Percentiles rank a stretch among this genome's conserved stretches.
Evolutionary conservation across 92 coral and sea anemone genomes (phyloP).

Genomic region (Anthopleura xanthogrammica): DNA sequence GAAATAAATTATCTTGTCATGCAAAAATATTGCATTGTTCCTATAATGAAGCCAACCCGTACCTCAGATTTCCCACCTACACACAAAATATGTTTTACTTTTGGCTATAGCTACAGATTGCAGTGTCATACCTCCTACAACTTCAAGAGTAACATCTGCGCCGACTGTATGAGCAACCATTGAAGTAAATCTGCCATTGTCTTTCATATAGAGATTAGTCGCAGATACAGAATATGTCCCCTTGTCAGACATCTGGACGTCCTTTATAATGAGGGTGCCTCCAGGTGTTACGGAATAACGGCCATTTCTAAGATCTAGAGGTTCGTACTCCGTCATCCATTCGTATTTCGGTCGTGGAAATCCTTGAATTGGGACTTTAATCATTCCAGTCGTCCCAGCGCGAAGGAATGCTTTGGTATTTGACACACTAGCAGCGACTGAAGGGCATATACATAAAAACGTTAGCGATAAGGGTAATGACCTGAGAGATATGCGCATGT

Average conservation of each 20-base stretch:
- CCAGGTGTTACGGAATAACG: conserved; percentile 21
- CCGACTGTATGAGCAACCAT: conserved; percentile 12
- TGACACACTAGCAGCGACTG: conserved; percentile 14
- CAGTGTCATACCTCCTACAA: conserved; percentile 22
- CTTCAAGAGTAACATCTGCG: conserved; percentile 22
- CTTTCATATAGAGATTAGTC: background rate
- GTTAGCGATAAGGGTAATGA: background rate
- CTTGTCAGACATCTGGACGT: conserved; percentile 31
- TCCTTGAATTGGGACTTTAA: conserved; percentile 26
- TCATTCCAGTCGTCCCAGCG: conserved; percentile 31
- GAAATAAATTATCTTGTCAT: too few relatives aligned
- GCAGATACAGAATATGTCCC: conserved; percentile 27
- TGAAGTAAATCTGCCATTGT: conserved; percentile 24
- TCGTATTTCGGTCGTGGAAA: conserved; percentile 26
- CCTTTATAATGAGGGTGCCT: conserved; percentile 33
- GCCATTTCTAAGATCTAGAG: conserved; percentile 12
- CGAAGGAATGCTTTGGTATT: conserved; percentile 10
- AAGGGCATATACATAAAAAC: background rate
- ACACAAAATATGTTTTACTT: background rate
- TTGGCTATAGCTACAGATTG: background rate
- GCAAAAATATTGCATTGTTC: too few relatives aligned
- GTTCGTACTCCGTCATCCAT: conserved; percentile 33
- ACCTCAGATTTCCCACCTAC: too few relatives aligned
- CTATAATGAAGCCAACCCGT: too few relatives aligned
- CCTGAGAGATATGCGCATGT: too few relatives aligned